Evolutionary conservation across 2,888 invertebrate genomes (phyloP), one percentile per base, ranked within the genome.

Genomic region (Girardia tigrina): DNA sequence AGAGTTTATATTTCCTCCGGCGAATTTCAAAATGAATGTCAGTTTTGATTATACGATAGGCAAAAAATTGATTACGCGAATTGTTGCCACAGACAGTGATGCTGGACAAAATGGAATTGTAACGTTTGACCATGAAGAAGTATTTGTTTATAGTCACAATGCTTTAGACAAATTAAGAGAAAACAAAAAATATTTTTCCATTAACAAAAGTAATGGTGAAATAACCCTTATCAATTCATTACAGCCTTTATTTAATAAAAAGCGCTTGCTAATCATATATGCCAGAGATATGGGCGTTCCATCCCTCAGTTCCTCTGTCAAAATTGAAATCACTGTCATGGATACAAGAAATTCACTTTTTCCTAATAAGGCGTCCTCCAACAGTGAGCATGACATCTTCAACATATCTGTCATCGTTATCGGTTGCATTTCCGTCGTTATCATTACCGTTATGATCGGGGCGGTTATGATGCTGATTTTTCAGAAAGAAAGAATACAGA

Each of bases 11-110:
- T 56, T 56, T 56, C 56, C 56, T 20, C 20, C n/a, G 6, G 23
- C n/a, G 23, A 56, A 56, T 56, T 23, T 56, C 8, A n/a, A 56
- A 56, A 56, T 56, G 56, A 56, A 56, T 56, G 56, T 56, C 56
- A 56, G 56, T n/a, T 56, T 56, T 16, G 56, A 56, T 56, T 56
- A 56, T 56, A 56, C 56, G 23, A n/a, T 56, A 20, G 56, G 56
- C n/a, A 56, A 56, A 23, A 56, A 56, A 56, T 23, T 56, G 4
- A 56, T 56, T n/a, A 56, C 56, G 2, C 4, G n/a, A 8, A 56
- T 56, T n/a, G n/a, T n/a, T 2, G 56, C n/a, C 4, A 56, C n/a
- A 56, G 56, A 56, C 23, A 6, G 20, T 2, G 56, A 56, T 56
- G 4, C 2, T n/a, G 56, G 56, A n/a, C 56, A 56, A 56, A 56